Evolutionary conservation across 2,888 invertebrate genomes (phyloP), one percentile per base, ranked within the genome.

Genomic region (Eupithecia vulgata): DNA sequence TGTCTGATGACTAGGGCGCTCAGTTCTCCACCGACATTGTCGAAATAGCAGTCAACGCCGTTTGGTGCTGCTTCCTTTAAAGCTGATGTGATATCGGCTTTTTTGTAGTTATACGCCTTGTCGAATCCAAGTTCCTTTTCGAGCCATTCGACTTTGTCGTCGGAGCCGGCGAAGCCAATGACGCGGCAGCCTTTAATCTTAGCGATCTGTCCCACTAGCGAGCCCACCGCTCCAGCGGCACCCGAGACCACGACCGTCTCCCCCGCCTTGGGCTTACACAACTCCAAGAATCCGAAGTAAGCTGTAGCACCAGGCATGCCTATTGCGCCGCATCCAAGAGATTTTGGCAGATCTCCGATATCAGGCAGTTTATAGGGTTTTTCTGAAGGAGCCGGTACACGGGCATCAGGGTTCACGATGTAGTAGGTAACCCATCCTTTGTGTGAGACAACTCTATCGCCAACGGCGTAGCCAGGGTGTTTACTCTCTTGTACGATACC

Each of bases 211-310:
- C 97, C 97, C 0, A 96, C 97, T 15, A 96, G 84, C 71, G 95
- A 96, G 4, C 97, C 97, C 0, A 97, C 97, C 4, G 97, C 97
- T 2, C 97, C 97, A 0, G 96, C 97, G 4, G 97, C 97, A 8
- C 37, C 30, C 30, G 30, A 30, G 30, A 30, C 30, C 4, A 30
- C 30, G 30, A 30, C 30, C 30, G 30, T 30, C 1, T 30, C 30
- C 4, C 30, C 30, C 30, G 30, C 30, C 30, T 30, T 30, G 30
- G 30, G 30, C 30, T 30, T 30, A 30, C 30, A 30, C 30, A 30
- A 30, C 30, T 30, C 30, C 30, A 30, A 4, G 30, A 30, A 30
- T 30, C 30, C 30, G 30, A 30, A 30, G 30, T 30, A 30, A 30
- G 30, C 30, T 30, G 30, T 30, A 30, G 40, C 40, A 1, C 12